phyloP scores from a whole-genome alignment of 35 echinoderm and acorn worm genomes.

The Ptychodera flava region DNA sequence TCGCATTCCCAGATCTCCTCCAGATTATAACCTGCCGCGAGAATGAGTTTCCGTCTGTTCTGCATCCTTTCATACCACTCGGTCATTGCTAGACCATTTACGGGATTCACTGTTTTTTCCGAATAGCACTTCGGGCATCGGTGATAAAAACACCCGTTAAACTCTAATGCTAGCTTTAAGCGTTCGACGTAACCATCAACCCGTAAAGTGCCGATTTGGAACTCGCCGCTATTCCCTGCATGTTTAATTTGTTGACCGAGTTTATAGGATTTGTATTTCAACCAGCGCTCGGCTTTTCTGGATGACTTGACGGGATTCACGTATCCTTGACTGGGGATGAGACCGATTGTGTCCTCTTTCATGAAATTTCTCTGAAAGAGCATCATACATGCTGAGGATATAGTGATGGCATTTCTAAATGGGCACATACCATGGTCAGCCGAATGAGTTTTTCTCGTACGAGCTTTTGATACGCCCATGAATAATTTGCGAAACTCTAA shows the following conservation, averaged over 20 bases:
- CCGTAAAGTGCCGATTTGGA: constrained; percentile 28
- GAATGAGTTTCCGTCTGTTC: not conserved
- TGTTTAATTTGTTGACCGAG: constrained; percentile 27
- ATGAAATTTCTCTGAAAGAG: too few relatives aligned
- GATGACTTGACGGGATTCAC: too few relatives aligned
- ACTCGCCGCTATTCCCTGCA: constrained; percentile 35
- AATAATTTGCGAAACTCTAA: too few relatives aligned
- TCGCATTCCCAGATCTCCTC: constrained; percentile 34
- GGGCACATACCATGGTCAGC: too few relatives aligned
- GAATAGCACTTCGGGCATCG: constrained; percentile 34
- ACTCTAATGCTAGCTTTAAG: constrained; percentile 32
- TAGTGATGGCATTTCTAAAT: too few relatives aligned
- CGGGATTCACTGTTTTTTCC: not conserved
- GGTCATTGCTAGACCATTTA: constrained; percentile 17
- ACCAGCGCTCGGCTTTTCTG: constrained; percentile 15
- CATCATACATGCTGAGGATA: too few relatives aligned
- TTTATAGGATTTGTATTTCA: constrained; percentile 2
- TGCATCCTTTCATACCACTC: constrained; percentile 3
- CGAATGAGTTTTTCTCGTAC: too few relatives aligned
- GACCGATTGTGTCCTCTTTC: too few relatives aligned
- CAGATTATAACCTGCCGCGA: not conserved
- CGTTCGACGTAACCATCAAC: constrained; percentile 37
- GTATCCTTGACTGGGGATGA: too few relatives aligned
- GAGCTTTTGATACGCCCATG: too few relatives aligned
- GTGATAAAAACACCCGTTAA: constrained; percentile 43